phyloP scores from a whole-genome alignment of 2,113 vertebrate species.

The Nematolebias whitei region DNA sequence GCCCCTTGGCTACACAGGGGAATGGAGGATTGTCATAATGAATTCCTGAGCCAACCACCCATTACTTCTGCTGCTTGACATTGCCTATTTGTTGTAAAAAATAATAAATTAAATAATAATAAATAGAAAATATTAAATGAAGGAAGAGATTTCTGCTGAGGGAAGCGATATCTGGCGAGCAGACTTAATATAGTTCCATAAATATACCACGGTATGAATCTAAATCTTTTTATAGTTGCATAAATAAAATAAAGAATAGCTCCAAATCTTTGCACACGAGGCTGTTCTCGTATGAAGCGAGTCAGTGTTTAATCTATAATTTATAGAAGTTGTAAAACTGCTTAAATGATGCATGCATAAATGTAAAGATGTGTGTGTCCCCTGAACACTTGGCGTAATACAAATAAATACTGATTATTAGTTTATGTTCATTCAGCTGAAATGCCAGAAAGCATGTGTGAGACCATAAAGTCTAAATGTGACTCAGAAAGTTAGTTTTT shows the following conservation, averaged over 20 bases:
- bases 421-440: background rate
- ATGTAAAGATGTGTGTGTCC: slow-evolving; percentile 39
- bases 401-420: too few relatives aligned
- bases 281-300: slow-evolving; percentile 16
- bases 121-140: slow-evolving; percentile 31
- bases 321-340: slow-evolving; percentile 61
- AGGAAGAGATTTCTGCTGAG: slow-evolving; percentile 63
- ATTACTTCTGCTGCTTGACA: slow-evolving; percentile 77
- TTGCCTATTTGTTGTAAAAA: slow-evolving; percentile 75
- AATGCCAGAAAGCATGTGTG: background rate
- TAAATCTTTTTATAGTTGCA: slow-evolving; percentile 50
- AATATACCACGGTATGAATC: slow-evolving; percentile 48
- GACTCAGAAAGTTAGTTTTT: too few relatives aligned
- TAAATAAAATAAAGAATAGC: slow-evolving; percentile 45
- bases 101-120: too few relatives aligned
- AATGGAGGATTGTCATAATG: slow-evolving; percentile 79
- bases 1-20: slow-evolving; percentile 72
- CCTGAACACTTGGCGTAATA: background rate
- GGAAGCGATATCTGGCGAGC: slow-evolving; percentile 52
- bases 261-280: slow-evolving; percentile 29
- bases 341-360: slow-evolving; percentile 43
- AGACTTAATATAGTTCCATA: slow-evolving; percentile 53
- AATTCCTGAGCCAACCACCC: slow-evolving; percentile 77
- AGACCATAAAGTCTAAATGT: too few relatives aligned
- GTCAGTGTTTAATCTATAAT: slow-evolving; percentile 35